These are phyloP conservation scores for Erebia ligea DNA, from an alignment of 2,888 invertebrate species.

Conservation along the genomic window DNA sequence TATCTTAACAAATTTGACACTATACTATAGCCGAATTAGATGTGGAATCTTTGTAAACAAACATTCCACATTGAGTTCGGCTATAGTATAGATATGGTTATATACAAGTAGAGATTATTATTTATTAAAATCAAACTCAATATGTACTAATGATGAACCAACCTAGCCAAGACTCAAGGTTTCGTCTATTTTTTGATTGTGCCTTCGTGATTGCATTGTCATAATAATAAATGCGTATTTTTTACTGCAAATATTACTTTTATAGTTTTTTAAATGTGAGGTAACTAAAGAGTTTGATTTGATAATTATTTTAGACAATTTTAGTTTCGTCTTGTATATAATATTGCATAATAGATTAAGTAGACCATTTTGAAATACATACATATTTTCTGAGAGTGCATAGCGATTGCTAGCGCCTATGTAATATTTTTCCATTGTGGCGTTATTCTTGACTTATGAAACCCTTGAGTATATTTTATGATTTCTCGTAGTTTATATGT, in stretches of 20 bases:
- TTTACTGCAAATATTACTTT: neutral
- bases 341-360: constrained; percentile 60
- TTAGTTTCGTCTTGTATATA: constrained; percentile 70
- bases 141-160: neutral
- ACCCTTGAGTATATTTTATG: constrained; percentile 24
- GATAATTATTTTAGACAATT: constrained; percentile 64
- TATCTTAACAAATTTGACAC: too few relatives aligned
- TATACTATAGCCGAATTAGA: too few relatives aligned
- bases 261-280: constrained; percentile 62
- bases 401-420: constrained; percentile 22
- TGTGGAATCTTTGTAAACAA: too few relatives aligned
- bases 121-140: neutral
- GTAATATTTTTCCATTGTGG: constrained; percentile 37
- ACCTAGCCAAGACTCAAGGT: neutral
- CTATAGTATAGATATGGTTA: too few relatives aligned
- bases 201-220: neutral
- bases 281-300: constrained; percentile 63
- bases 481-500: constrained; percentile 14
- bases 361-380: constrained; percentile 65
- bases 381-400: constrained; percentile 44
- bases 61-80: too few relatives aligned
- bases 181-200: neutral
- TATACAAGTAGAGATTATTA: too few relatives aligned
- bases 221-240: neutral
- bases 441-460: constrained; percentile 24